phyloP scores from a whole-genome alignment of 2,113 vertebrate species.

The Bos taurus region ARS-UCD2.0 NC_037331.1:82986001-82986500 shows the following conservation, averaged over 20 bases:
- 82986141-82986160: constrained; percentile 38
- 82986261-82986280: background rate
- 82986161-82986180: constrained; percentile 10
- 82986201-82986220: background rate
- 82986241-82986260: background rate
- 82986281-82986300: background rate
- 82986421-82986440: background rate
- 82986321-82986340: background rate
- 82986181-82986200: background rate
- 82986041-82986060: constrained; percentile 37
- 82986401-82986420: background rate
- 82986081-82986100: background rate
- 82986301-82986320: background rate
- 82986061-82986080: constrained; percentile 6
- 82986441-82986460: background rate
- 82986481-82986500: background rate
- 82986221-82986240: background rate
- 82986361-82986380: background rate
- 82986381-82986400: background rate
- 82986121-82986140: constrained; percentile 37
- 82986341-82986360: background rate
- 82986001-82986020: constrained; percentile 46
- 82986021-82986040: constrained; percentile 33
- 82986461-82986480: background rate
- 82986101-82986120: constrained; percentile 29